Evolutionary conservation across 2,113 vertebrate species (phyloP).

Genomic region (Peromyscus leucopus): DNA sequence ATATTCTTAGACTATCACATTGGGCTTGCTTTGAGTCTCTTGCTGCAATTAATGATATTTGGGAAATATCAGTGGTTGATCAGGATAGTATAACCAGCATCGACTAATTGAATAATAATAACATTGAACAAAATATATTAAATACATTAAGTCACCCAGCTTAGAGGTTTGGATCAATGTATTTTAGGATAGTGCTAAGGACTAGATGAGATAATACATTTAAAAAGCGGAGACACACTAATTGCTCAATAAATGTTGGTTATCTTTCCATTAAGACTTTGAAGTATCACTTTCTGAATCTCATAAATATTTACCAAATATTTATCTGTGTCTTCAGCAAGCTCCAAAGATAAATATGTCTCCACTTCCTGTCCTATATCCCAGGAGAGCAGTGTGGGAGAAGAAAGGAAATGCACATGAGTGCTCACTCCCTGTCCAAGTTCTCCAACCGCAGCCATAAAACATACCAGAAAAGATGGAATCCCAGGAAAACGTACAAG

Average conservation of each 20-base stretch:
- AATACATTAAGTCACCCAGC: background rate
- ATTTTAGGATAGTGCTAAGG: background rate
- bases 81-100: background rate
- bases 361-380: background rate
- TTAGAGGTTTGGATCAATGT: background rate
- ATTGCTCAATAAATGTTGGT: background rate
- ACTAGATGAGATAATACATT: background rate
- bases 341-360: background rate
- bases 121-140: background rate
- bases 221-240: background rate
- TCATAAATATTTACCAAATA: conserved; percentile 23
- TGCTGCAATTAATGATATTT: background rate
- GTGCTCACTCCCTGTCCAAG: too few relatives aligned
- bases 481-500: background rate
- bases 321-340: conserved; percentile 13
- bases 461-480: background rate
- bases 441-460: background rate
- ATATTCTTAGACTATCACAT: conserved; percentile 8
- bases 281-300: background rate
- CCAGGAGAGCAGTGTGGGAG: background rate
- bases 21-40: background rate
- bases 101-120: background rate
- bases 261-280: background rate
- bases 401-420: background rate
- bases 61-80: background rate